Conservation (phyloP, 2,888 invertebrate genomes). For the Tineola bisselliella region DNA sequence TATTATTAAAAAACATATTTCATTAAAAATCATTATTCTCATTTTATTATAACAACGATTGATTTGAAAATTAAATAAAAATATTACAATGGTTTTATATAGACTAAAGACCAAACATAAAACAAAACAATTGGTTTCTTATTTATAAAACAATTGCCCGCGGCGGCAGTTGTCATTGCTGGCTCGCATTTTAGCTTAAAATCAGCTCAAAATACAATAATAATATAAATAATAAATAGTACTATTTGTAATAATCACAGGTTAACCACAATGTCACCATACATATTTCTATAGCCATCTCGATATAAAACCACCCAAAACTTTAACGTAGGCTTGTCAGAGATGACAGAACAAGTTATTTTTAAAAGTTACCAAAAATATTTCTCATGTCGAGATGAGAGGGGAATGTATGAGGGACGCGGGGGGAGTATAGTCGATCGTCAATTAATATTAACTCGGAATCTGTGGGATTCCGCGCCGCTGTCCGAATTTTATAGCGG, state of each 20-base stretch:
- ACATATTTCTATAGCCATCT: conserved; percentile 5
- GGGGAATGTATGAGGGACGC: conserved; percentile 22
- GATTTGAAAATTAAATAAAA: no score
- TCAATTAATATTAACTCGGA: conserved; percentile 66
- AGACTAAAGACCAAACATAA: no score
- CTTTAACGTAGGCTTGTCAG: conserved; percentile 16
- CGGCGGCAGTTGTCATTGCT: no score
- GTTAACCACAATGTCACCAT: neutral
- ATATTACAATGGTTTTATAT: no score
- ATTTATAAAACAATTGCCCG: no score
- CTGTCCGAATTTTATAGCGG: conserved; percentile 67
- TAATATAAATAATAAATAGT: no score
- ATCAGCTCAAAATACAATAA: no score
- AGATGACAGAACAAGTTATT: conserved; percentile 19
- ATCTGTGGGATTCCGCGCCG: conserved; percentile 68
- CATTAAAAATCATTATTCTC: no score
- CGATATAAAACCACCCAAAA: conserved; percentile 17
- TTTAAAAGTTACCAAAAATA: conserved; percentile 25
- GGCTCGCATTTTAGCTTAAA: no score
- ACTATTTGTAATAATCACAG: no score
- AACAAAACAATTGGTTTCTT: no score
- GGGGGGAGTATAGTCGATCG: conserved; percentile 54
- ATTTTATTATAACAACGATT: no score
- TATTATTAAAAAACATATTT: neutral
- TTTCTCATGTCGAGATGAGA: conserved; percentile 23